A percentile compares a stretch with the other conserved stretches of the same genome.
phyloP scores from a whole-genome alignment of 2,113 vertebrate species.

The Otolemur garnettii region DNA sequence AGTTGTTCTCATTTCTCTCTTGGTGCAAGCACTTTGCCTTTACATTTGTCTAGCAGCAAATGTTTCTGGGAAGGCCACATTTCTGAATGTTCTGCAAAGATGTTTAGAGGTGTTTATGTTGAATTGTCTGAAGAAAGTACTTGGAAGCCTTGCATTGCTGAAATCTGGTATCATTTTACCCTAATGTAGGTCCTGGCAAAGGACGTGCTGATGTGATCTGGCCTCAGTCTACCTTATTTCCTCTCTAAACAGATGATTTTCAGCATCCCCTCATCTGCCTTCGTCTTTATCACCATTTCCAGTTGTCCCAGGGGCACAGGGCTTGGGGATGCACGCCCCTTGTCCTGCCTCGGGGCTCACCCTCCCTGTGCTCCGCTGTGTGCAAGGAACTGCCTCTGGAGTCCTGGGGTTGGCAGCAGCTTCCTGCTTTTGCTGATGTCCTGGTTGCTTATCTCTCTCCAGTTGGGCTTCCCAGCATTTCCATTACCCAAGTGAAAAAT shows the following conservation, averaged over 20 bases:
- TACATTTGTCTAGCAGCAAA: neutral
- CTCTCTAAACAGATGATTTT: neutral
- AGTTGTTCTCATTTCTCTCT: neutral
- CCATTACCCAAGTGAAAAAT: fast-evolving
- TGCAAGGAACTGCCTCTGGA: neutral
- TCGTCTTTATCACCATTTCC: neutral
- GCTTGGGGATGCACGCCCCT: neutral
- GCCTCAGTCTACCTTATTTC: conserved; percentile 25
- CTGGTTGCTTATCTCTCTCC: neutral
- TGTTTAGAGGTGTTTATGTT: conserved; percentile 69
- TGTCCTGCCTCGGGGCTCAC: neutral
- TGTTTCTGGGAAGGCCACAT: conserved; percentile 18
- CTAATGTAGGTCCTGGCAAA: conserved; percentile 68
- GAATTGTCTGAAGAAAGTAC: conserved; percentile 41
- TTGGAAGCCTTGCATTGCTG: neutral
- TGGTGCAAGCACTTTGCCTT: neutral
- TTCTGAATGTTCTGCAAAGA: conserved; percentile 67
- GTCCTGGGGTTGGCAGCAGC: neutral
- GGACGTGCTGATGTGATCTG: neutral
- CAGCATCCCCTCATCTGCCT: neutral
- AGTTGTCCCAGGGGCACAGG: neutral
- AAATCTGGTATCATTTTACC: conserved; percentile 55
- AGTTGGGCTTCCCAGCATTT: neutral
- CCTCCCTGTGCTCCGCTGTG: neutral
- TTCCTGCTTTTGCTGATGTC: neutral